These are phyloP conservation scores for Tinea semifulvella DNA, from an alignment of 2,888 invertebrate species.

Conservation along the genomic window DNA sequence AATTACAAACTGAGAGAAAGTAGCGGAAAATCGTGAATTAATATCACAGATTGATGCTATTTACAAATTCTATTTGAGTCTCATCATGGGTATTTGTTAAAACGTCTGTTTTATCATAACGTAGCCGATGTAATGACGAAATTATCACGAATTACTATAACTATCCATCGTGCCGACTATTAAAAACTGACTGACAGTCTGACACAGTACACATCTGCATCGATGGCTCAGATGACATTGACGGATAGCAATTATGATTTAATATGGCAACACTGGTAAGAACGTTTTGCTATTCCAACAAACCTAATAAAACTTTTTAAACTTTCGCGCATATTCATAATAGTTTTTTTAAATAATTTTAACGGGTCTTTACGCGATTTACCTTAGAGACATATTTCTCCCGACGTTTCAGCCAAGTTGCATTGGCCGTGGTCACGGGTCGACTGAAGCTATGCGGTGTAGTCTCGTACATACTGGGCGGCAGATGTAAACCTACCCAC, in stretches of 20 bases:
- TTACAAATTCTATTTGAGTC: conserved; percentile 45
- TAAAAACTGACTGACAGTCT: conserved; percentile 2
- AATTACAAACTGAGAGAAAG: conserved; percentile 18
- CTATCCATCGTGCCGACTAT: conserved; percentile 9
- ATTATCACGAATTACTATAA: neutral
- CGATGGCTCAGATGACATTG: neutral
- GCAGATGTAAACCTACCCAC: too few relatives aligned
- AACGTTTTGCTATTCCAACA: conserved; percentile 1
- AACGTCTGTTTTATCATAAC: conserved; percentile 30
- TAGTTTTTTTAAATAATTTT: too few relatives aligned
- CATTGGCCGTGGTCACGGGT: too few relatives aligned
- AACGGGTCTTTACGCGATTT: too few relatives aligned
- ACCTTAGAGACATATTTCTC: too few relatives aligned
- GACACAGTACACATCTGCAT: neutral
- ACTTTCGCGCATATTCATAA: too few relatives aligned
- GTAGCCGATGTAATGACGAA: conserved; percentile 27
- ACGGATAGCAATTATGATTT: neutral
- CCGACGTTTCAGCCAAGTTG: too few relatives aligned
- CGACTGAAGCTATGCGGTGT: too few relatives aligned
- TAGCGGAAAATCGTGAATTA: conserved; percentile 33
- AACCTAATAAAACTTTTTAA: too few relatives aligned
- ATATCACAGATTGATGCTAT: too few relatives aligned
- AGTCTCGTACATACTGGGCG: too few relatives aligned
- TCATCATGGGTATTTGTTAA: conserved; percentile 39
- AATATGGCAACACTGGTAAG: conserved; percentile 3